Evolutionary conservation across 2,888 invertebrate species (phyloP).

Genomic region (Synergus gifuensis): DNA sequence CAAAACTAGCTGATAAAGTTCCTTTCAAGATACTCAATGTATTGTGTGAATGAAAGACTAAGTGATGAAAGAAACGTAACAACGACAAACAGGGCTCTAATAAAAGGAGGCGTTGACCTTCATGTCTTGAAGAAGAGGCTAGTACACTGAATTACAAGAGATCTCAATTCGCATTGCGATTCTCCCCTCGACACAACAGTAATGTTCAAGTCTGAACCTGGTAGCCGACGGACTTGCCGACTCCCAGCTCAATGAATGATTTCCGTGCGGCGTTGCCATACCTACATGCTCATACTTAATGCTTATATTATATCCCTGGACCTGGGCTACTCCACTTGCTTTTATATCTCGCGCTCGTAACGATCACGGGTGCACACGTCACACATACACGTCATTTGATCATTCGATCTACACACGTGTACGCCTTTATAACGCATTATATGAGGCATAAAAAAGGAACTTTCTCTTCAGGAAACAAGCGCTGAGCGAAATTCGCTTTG

Average conservation of each 20-base stretch:
- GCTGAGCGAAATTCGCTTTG: background rate
- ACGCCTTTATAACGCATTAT: slow-evolving; percentile 33
- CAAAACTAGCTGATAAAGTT: too few species aligned
- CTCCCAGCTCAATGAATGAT: slow-evolving; percentile 76
- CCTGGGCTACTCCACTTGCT: slow-evolving; percentile 31
- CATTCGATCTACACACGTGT: slow-evolving; percentile 7
- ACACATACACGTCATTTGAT: slow-evolving; percentile 34
- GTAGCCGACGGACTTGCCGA: slow-evolving; percentile 55
- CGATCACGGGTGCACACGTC: slow-evolving; percentile 8
- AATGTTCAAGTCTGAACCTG: slow-evolving; percentile 23
- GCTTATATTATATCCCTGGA: slow-evolving; percentile 17
- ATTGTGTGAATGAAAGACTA: background rate
- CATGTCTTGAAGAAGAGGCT: slow-evolving; percentile 11
- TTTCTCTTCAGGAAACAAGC: background rate
- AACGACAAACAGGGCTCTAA: slow-evolving; percentile 10
- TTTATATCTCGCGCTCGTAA: slow-evolving; percentile 20
- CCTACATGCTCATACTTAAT: slow-evolving; percentile 42
- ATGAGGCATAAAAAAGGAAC: background rate
- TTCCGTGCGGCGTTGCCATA: slow-evolving; percentile 77
- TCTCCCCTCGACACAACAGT: slow-evolving; percentile 24
- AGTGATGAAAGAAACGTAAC: background rate
- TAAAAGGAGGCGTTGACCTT: slow-evolving; percentile 36
- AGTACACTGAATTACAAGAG: slow-evolving; percentile 33
- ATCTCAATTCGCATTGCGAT: slow-evolving; percentile 40
- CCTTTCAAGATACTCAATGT: too few species aligned